Evolutionary conservation across 2,888 invertebrate species (phyloP), one percentile per base, ranked within the genome.

Genomic region (Mechanitis messenoides): DNA sequence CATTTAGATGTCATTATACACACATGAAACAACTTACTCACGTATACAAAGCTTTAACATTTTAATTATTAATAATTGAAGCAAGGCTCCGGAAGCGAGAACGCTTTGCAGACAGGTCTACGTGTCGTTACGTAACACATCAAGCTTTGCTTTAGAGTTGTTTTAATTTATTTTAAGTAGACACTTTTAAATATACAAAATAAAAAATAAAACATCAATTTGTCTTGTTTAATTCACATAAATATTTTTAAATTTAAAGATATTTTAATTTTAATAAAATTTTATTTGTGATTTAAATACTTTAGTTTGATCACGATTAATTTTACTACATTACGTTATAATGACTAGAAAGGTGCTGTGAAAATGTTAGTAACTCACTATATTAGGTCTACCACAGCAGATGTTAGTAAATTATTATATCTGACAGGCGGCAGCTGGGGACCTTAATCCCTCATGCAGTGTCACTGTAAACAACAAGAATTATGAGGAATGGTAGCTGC

Each of bases 351-450:
- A 47, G n/a, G 47, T 47, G 6, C n/a, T 20, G 4, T 47, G 11
- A 11, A 12, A 47, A 28, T 47, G 28, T 4, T 47, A 20, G 55
- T n/a, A 7, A 45, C 20, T 42, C 33, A 73, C 73, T 77, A 80
- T 79, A 83, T 79, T 79, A 79, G 79, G 79, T 80, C 82, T 81
- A 76, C 80, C 79, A 78, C 74, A 78, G 79, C 81, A 83, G 83
- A 81, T 81, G 78, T 83, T 84, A 81, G 81, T 84, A 80, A 83
- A 83, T 85, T 83, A 84, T 83, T 83, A 83, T 80, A 84, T 82
- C 81, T 82, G 79, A 79, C 83, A 81, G 78, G 79, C 74, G 83
- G 74, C 85, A 84, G 83, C 80, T 85, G 85, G 74, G 78, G 72
- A 69, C 70, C 77, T 81, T 84, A 85, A 85, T 84, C 81, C 83